Evolutionary conservation across 1,140 invertebrate species (phyloP), one percentile per base, ranked within the genome.

Genomic region (Drosophila mayri): DNA sequence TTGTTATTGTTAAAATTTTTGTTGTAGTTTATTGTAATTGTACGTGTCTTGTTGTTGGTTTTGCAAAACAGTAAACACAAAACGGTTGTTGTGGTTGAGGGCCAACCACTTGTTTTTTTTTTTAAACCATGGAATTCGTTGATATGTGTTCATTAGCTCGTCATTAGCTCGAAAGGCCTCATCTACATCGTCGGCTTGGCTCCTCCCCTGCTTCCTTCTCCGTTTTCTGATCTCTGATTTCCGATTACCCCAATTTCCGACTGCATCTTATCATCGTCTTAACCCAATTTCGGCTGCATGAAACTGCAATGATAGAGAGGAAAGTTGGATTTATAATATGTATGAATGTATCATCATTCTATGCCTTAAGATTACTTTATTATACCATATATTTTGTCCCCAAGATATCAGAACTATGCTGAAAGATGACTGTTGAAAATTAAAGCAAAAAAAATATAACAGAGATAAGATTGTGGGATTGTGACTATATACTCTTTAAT

Each of bases 81-180:
- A 62, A 54, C 47, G 46, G 30, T 63, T 73, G 40, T 49, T 57
- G 62, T 55, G 40, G 35, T 14, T 25, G 35, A 35, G 49, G 37
- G 30, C 16, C 28, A 30, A 30, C 38, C 18, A 57, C 40, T 58
- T 47, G 35, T 35, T 49, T 22, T 49, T 30, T 46, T 22, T 55
- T 50, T 62, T 49, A 40, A 54, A 60, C 57, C 73, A 62, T 71
- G 76, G 72, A 90, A 80, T 87, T 88, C 79, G 76, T 87, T 87
- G 84, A 87, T 88, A 88, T 88, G 85, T 90, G 76, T 84, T 82
- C 64, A 55, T 81, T 81, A 81, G 81, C 81, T 76, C 75, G 58
- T 79, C 68, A 68, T 80, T 68, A 60, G 73, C 76, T 80, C 25
- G 41, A 81, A 82, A 79, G 78, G 81, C 78, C 82, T 86, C 81